Percentiles rank a stretch among this genome's conserved stretches.
phyloP scores from a whole-genome alignment of 2,888 invertebrate genomes.

The Ophonus ardosiacus region DNA sequence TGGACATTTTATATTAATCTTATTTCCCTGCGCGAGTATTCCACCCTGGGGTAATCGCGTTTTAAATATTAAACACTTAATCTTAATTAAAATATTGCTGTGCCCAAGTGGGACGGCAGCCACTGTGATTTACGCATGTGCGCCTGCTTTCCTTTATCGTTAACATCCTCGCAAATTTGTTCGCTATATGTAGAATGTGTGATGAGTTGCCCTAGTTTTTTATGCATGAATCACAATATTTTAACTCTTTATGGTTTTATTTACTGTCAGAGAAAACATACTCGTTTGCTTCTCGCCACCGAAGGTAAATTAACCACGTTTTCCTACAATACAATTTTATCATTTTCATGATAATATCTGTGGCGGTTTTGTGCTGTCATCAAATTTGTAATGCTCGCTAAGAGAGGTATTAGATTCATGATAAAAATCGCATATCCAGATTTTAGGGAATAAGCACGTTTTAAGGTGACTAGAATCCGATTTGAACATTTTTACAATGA shows the following conservation, averaged over 20 bases:
- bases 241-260: background rate
- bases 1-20: constrained; percentile 43
- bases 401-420: too few relatives aligned
- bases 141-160: constrained; percentile 39
- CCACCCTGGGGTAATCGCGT: constrained; percentile 43
- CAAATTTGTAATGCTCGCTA: too few relatives aligned
- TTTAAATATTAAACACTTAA: constrained; percentile 60
- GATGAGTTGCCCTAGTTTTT: background rate
- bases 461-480: too few relatives aligned
- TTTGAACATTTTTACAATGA: too few relatives aligned
- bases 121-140: constrained; percentile 44
- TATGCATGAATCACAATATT: background rate
- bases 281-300: too few relatives aligned
- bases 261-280: background rate
- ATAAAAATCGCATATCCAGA: too few relatives aligned
- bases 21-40: constrained; percentile 36
- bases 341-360: too few relatives aligned
- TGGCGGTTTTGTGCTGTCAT: too few relatives aligned
- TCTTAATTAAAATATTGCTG: constrained; percentile 57
- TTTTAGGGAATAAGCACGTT: too few relatives aligned
- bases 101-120: constrained; percentile 15
- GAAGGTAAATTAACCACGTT: too few relatives aligned
- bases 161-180: constrained; percentile 46
- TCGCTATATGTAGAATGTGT: constrained; percentile 12
- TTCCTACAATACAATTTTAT: too few relatives aligned